Conservation (phyloP, 2,113 vertebrate genomes). For the Vombatus ursinus region DNA sequence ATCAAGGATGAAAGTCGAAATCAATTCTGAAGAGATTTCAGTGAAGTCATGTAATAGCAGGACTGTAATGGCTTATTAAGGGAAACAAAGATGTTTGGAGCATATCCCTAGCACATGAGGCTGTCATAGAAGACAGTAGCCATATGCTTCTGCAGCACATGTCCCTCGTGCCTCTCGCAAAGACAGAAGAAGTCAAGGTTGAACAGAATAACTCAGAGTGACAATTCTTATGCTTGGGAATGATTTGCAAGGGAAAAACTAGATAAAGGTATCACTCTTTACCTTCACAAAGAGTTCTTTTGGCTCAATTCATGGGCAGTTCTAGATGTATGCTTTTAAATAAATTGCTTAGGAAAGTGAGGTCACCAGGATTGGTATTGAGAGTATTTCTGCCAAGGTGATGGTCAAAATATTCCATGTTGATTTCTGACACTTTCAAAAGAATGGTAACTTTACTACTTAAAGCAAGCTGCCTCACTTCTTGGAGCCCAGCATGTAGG, state of each 20-base stretch:
- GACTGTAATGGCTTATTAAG: not conserved
- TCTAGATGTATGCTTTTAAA: not conserved
- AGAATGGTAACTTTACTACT: not conserved
- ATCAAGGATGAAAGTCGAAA: constrained; percentile 14
- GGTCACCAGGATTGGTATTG: not conserved
- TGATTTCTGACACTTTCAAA: not conserved
- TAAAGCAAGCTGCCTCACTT: not conserved
- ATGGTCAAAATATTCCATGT: not conserved
- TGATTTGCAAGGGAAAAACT: not conserved
- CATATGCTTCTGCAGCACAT: no score
- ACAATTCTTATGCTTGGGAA: not conserved
- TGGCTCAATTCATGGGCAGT: not conserved
- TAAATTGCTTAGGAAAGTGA: not conserved
- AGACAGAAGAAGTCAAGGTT: not conserved
- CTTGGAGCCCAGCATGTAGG: not conserved
- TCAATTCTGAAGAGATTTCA: constrained; percentile 15
- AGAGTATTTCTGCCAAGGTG: not conserved
- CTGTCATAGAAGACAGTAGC: not conserved
- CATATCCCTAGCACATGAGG: not conserved
- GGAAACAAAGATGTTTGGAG: not conserved
- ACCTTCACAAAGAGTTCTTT: no score
- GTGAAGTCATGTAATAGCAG: not conserved
- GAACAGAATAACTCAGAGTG: not conserved
- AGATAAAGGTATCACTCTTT: not conserved
- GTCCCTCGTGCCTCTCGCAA: not conserved